A percentile compares a stretch with the other conserved stretches of the same genome.
phyloP scores from a whole-genome alignment of 1,140 invertebrate species.

The Pseudoatta argentina region DNA sequence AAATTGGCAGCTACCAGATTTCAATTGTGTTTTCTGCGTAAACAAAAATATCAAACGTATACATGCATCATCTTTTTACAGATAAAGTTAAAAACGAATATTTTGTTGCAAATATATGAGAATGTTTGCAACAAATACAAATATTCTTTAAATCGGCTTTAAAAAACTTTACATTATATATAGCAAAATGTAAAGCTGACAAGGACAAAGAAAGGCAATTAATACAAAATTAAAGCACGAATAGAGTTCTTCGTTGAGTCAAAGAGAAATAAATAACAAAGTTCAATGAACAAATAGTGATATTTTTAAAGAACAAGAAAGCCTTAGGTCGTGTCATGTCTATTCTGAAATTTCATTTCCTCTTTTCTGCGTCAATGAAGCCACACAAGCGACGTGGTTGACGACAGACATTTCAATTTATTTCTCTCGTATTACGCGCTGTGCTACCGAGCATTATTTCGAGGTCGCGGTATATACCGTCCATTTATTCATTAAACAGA shows the following conservation, averaged over 20 bases:
- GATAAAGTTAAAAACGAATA: background rate
- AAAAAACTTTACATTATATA: background rate
- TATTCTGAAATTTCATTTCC: slow-evolving; percentile 43
- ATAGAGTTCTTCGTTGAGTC: background rate
- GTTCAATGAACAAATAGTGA: slow-evolving; percentile 1
- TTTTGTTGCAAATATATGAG: background rate
- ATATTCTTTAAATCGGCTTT: background rate
- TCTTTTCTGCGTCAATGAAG: slow-evolving; percentile 22
- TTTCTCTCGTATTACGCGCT: slow-evolving; percentile 8
- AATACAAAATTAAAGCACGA: slow-evolving; percentile 12
- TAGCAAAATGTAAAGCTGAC: background rate
- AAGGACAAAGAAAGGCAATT: background rate
- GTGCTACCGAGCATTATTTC: slow-evolving; percentile 27
- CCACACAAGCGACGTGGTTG: background rate
- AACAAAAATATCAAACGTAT: background rate
- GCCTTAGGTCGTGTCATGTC: background rate
- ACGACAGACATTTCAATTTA: slow-evolving; percentile 52
- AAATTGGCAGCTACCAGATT: slow-evolving; percentile 24
- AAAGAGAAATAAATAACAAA: background rate
- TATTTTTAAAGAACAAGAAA: slow-evolving; percentile 12
- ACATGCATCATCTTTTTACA: background rate
- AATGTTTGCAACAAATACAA: background rate
- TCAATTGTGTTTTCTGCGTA: slow-evolving; percentile 16
- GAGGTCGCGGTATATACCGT: background rate
- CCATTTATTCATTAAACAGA: slow-evolving; percentile 48